These are phyloP conservation scores for Sylvia atricapilla DNA, from an alignment of 2,113 vertebrate species.

Conservation along the genomic window DNA sequence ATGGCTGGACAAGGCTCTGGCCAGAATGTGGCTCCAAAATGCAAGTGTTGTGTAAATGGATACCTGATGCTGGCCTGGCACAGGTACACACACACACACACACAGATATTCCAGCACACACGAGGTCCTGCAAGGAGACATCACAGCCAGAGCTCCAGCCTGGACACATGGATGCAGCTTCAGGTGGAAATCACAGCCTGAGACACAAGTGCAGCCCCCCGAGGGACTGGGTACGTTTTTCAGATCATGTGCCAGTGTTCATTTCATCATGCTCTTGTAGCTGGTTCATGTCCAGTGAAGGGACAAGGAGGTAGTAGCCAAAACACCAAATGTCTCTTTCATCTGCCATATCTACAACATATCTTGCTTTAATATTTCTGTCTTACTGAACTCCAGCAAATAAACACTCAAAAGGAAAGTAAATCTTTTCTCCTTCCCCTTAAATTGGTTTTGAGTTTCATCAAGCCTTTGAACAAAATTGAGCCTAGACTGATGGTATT, in stretches of 20 bases:
- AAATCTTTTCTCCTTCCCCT: neutral
- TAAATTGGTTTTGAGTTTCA: neutral
- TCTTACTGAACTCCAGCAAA: neutral
- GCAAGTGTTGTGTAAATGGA: fast-evolving
- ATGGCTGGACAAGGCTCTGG: neutral
- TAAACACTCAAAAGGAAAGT: neutral
- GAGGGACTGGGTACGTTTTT: neutral
- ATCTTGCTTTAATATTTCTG: neutral
- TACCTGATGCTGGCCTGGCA: neutral
- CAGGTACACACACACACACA: fast-evolving
- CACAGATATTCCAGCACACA: neutral
- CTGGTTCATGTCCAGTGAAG: neutral
- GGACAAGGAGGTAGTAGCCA: neutral
- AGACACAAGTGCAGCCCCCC: fast-evolving
- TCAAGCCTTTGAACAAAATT: neutral
- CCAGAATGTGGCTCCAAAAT: neutral
- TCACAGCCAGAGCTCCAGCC: neutral
- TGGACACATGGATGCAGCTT: neutral
- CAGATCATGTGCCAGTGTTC: neutral
- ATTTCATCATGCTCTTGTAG: neutral
- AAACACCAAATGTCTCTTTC: neutral
- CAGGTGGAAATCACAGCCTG: neutral
- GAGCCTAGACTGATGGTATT: neutral
- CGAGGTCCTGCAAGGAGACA: neutral
- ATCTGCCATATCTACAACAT: fast-evolving